Base-by-base conservation (phyloP, 2,888 invertebrate genomes). In the Heteropelma amictum region DNA sequence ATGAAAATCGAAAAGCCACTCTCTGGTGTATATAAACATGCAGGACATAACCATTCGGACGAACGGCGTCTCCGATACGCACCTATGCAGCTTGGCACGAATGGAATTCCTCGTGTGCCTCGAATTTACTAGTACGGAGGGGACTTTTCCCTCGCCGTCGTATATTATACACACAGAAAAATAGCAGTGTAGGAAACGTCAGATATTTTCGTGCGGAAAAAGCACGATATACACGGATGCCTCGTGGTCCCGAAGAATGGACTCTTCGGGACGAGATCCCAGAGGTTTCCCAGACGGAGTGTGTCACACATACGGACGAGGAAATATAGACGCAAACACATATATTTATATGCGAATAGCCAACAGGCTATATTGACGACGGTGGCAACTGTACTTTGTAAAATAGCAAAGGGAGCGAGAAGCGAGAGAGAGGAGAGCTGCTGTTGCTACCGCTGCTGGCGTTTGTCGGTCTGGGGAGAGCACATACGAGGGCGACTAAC, bases 341-440 rank as follows among this genome's bases (percentile, higher is more conserved):
- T 23, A 21, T 19, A n/a, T n/a, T n/a, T 23, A 10, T 7, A 47
- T 65, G 6, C 19, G 51, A 67, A 38, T 38, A 64, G 69, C 21
- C 47, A 76, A 45, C 35, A 69, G 14, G 51, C 51, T 33, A 61
- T 60, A 70, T 65, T 23, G 42, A 54, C 49, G 54, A 64, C 38
- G 56, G 68, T 58, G 56, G 65, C 67, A 68, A 76, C 56, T 69
- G 69, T 73, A 73, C 74, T 74, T 65, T 70, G 65, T 70, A 65
- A 74, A 76, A 76, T 72, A 60, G 76, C 68, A 47, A 67, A 47
- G 14, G 47, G 56, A 26, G 26, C 21, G 64, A 49, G 28, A 49
- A 53, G 53, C 21, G 65, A 53, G 19, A 47, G 49, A 47, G 49
- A 45, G 26, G 21, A 49, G 61, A 28, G 28, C 17, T 28, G 42